Base-by-base conservation (phyloP, 2,113 vertebrate species). In the Asarcornis scutulata region DNA sequence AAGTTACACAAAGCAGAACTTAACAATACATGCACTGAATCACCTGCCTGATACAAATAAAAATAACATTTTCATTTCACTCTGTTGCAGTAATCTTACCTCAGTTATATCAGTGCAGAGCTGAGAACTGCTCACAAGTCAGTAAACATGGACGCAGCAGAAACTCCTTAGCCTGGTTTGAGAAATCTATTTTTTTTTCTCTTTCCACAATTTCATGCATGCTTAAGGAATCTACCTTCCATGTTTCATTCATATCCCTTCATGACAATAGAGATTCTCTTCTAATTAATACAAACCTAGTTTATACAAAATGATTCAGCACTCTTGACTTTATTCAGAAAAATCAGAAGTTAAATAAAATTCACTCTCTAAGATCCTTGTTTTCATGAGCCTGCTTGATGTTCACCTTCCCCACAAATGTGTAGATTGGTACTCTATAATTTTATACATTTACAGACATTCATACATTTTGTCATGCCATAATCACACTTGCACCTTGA, bases 21-120 rank as follows among this genome's bases (percentile, higher is more conserved):
- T 52, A 26, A 14, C 31, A 31, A 58, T 55, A 53, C 3, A 31
- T 25, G 3, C 22, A n/a, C 29, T 73, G 44, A n/a, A 73, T 50
- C 31, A 60, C 50, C 7, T 20, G 22, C 7, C 38, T 11, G 36
- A 11, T 21, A 52, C 7, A 44, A 63, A 58, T 16, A 5, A 32
- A 78, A 78, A 36, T 5, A 74, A 12, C 3, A 0, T 44, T 72
- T 50, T 32, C 0, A 0, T 74, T 78, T 53, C 22, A 31, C n/a
- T 74, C 9, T 40, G 12, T 13, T 20, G 9, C 16, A 36, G 25
- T 63, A 17, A n/a, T 5, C 12, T 53, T 34, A n/a, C 32, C 31
- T 40, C 21, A 2, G 5, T 13, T 52, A n/a, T 17, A 40, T 21
- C 17, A 62, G 8, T 16, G 25, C 15, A 71, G 21, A 80, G 31